Percentiles rank a stretch among this genome's conserved stretches.
These are phyloP conservation scores for Aphaenogaster ashmeadi DNA, from an alignment of 1,140 invertebrate genomes.

Conservation along the genomic window DNA sequence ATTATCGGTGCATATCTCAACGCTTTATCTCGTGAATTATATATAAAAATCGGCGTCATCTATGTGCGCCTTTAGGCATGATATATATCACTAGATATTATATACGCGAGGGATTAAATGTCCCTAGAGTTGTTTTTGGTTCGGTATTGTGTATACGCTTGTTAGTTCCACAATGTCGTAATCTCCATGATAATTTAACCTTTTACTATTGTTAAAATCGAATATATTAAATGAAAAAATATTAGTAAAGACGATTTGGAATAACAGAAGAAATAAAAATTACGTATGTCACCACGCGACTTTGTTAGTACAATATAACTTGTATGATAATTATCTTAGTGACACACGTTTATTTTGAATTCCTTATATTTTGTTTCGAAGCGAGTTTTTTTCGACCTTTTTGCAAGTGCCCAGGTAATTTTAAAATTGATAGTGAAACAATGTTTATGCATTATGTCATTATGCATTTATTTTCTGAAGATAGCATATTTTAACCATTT, in stretches of 20 bases:
- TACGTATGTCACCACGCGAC: neutral
- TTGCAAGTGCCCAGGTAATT: neutral
- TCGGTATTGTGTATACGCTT: neutral
- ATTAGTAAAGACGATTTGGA: neutral
- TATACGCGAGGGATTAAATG: neutral
- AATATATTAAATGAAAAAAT: neutral
- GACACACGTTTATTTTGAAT: neutral
- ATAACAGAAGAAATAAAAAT: neutral
- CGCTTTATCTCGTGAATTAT: neutral
- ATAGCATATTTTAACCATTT: neutral
- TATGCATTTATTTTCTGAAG: neutral
- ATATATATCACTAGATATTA: neutral
- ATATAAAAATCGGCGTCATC: neutral
- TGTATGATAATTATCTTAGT: neutral
- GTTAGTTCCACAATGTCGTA: neutral
- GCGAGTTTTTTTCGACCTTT: neutral
- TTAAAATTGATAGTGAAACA: neutral
- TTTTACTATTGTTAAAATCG: neutral
- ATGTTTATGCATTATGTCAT: neutral
- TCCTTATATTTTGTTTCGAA: neutral
- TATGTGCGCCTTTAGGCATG: neutral
- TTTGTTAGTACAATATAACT: neutral
- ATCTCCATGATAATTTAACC: constrained; percentile 6
- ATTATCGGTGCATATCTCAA: neutral
- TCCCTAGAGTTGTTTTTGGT: constrained; percentile 32